Evolutionary conservation across 2,888 invertebrate genomes (phyloP).

Genomic region (Agonum fuliginosum): DNA sequence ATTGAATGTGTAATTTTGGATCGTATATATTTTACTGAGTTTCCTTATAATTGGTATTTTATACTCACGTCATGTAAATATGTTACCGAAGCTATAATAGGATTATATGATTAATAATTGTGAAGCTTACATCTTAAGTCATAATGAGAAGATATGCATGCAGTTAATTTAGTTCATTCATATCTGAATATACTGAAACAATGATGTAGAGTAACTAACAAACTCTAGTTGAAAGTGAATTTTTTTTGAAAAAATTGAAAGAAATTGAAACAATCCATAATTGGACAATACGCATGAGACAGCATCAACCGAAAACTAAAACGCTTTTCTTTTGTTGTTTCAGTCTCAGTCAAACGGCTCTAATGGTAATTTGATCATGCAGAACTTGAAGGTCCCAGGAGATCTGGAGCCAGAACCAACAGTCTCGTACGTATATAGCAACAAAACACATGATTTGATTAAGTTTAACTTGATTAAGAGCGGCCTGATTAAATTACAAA

Average conservation of each 20-base stretch:
- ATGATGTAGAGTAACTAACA: too few relatives aligned
- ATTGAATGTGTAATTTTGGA: too few relatives aligned
- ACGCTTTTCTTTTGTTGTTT: slow-evolving; percentile 48
- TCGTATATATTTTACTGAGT: too few relatives aligned
- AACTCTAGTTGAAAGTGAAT: not conserved
- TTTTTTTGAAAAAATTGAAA: slow-evolving; percentile 6
- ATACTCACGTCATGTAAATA: too few relatives aligned
- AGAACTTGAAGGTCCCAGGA: slow-evolving; percentile 41
- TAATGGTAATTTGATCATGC: slow-evolving; percentile 57
- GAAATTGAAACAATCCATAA: slow-evolving; percentile 35
- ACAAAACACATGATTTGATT: slow-evolving; percentile 59
- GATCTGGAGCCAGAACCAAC: not conserved
- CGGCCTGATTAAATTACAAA: slow-evolving; percentile 54
- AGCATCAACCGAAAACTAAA: slow-evolving; percentile 40
- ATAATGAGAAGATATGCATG: too few relatives aligned
- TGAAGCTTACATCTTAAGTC: too few relatives aligned
- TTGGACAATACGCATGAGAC: slow-evolving; percentile 15
- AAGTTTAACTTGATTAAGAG: slow-evolving; percentile 53
- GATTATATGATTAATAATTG: too few relatives aligned
- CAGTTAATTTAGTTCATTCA: too few relatives aligned
- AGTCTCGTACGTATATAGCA: slow-evolving; percentile 35
- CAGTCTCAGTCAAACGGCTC: slow-evolving; percentile 44
- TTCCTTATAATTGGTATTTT: too few relatives aligned
- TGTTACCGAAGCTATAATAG: too few relatives aligned
- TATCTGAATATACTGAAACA: too few relatives aligned